phyloP scores from a whole-genome alignment of 2,888 invertebrate genomes.

The Limnephilus auricula region DNA sequence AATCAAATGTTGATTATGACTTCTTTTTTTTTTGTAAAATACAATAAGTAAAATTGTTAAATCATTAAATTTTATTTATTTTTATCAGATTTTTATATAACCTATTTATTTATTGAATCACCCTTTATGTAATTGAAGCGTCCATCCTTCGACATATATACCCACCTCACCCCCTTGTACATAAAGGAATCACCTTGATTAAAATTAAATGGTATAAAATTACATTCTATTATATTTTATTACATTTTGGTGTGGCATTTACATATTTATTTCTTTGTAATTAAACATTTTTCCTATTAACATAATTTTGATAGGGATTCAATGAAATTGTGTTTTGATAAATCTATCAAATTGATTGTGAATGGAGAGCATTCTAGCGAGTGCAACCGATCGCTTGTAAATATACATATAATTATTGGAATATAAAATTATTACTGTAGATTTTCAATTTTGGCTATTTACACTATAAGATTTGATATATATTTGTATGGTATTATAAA shows the following conservation, averaged over 20 bases:
- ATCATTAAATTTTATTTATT: conserved; percentile 44
- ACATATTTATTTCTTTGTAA: conserved; percentile 55
- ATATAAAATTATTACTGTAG: conserved; percentile 54
- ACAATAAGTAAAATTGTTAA: conserved; percentile 29
- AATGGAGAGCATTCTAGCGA: conserved; percentile 10
- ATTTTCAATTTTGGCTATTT: conserved; percentile 60
- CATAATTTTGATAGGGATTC: conserved; percentile 39
- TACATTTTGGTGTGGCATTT: conserved; percentile 56
- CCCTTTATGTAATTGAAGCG: not conserved
- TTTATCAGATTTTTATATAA: conserved; percentile 43
- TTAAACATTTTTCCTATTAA: conserved; percentile 58
- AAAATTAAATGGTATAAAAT: not conserved
- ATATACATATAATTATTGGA: conserved; percentile 54
- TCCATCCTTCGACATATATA: not conserved
- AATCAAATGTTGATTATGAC: not conserved
- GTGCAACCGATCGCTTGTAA: conserved; percentile 46
- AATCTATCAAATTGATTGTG: conserved; percentile 33
- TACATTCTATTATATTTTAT: conserved; percentile 48
- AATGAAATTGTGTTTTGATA: conserved; percentile 42
- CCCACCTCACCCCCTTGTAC: not conserved
- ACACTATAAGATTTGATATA: conserved; percentile 64
- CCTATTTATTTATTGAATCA: conserved; percentile 40
- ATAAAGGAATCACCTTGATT: conserved; percentile 8
- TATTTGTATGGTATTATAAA: conserved; percentile 65
- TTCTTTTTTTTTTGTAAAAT: conserved; percentile 24